Evolutionary conservation across 1,140 invertebrate species (phyloP), one percentile per base, ranked within the genome.

Genomic region (Portunus trituberculatus): DNA sequence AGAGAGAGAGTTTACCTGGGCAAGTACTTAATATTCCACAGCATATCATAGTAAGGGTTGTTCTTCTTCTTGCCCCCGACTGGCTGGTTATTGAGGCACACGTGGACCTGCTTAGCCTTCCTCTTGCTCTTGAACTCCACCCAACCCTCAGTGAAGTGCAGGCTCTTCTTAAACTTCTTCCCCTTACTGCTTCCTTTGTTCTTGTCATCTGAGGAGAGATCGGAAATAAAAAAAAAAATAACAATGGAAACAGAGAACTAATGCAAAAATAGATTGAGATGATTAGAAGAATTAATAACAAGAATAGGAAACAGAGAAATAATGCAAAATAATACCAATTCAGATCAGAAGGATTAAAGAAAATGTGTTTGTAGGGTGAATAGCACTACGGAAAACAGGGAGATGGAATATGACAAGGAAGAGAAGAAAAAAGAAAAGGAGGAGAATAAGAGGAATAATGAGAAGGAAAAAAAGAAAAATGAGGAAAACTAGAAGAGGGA

Each of bases 91-190:
- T 99, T 99, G 45, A 99, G 97, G 59, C 97, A 97, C 12, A 97
- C 96, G 0, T 98, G 99, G 48, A 99, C 98, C 97, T 97, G 97
- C 97, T 99, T 99, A 4, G 99, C 99, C 48, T 98, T 97, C 96
- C 98, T 98, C 97, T 99, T 99, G 94, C 98, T 98, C 97, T 98
- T 98, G 97, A 99, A 99, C 97, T 99, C 99, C 2, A 99, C 97
- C 99, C 99, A 99, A 32, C 99, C 99, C 97, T 99, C 99, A 8
- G 98, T 98, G 96, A 99, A 99, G 96, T 98, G 95, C 31, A 84
- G 59, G 0, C 16, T 82, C 52, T 95, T 95, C n/a, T 86, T 96
- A 29, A 59, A 29, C 14, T 87, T 93, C 46, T 93, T 93, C 4
- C 0, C n/a, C 59, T 93, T 87, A 10, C 12, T 1, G 28, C 76